Conservation (phyloP, 2,113 vertebrate genomes). For the Corvus hawaiiensis region DNA sequence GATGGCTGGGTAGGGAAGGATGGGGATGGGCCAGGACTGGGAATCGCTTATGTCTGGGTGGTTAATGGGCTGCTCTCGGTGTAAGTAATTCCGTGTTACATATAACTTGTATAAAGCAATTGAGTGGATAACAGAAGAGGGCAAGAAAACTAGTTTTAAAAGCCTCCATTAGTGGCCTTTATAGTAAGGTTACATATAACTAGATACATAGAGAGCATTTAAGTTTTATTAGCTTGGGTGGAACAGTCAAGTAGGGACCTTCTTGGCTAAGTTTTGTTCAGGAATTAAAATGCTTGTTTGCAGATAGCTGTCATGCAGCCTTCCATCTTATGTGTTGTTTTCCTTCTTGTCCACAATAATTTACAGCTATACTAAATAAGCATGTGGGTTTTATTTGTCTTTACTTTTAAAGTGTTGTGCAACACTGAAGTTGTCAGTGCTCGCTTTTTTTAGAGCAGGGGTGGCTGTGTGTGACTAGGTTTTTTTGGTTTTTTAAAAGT, state of each 20-base stretch:
- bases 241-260: not conserved
- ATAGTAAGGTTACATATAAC: rapidly evolving
- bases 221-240: not conserved
- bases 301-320: not conserved
- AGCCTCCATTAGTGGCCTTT: not conserved
- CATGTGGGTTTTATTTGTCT: not conserved
- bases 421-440: not conserved
- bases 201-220: not conserved
- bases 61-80: not conserved
- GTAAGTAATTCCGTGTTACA: not conserved
- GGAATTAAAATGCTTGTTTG: not conserved
- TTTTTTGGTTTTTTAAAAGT: not conserved
- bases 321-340: not conserved
- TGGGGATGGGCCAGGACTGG: rapidly evolving
- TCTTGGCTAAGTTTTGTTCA: not conserved
- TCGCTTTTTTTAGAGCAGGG: not conserved
- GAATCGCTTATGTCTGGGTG: rapidly evolving
- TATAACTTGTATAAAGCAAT: not conserved
- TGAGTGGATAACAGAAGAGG: not conserved
- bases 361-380: not conserved
- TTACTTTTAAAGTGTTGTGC: not conserved
- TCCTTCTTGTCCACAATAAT: not conserved
- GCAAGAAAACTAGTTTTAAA: not conserved
- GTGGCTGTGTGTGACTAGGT: not conserved
- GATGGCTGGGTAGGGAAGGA: not conserved